A percentile compares a stretch with the other conserved stretches of the same genome.
Conservation (phyloP, 2,113 vertebrate genomes). For the Coryphaenoides rupestris region DNA sequence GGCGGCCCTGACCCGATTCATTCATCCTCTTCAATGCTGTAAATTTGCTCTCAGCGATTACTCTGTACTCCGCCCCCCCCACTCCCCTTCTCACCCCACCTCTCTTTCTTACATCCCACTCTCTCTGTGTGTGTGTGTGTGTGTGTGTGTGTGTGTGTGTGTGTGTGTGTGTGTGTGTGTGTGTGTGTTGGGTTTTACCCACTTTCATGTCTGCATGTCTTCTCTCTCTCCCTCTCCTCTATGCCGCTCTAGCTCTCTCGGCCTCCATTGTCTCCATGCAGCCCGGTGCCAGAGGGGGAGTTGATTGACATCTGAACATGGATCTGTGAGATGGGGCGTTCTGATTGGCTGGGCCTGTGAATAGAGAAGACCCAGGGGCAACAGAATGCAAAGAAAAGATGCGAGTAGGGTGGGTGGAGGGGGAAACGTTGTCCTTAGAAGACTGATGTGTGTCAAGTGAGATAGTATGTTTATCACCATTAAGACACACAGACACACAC, state of each 20-base stretch:
- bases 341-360: constrained; percentile 47
- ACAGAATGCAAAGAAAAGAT: no score
- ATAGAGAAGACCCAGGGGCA: constrained; percentile 31
- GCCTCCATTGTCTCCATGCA: constrained; percentile 29
- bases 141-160: neutral
- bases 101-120: constrained; percentile 37
- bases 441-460: no score
- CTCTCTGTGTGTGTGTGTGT: neutral
- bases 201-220: constrained; percentile 30
- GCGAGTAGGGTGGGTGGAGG: no score
- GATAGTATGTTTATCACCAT: no score
- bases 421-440: no score
- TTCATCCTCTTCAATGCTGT: constrained; percentile 61
- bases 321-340: constrained; percentile 17
- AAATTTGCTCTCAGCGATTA: constrained; percentile 61
- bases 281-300: constrained; percentile 53
- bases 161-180: no score
- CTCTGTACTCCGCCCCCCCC: constrained; percentile 40
- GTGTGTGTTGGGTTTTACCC: constrained; percentile 26
- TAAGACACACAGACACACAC: no score
- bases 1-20: constrained; percentile 73
- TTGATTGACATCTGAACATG: constrained; percentile 64
- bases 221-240: constrained; percentile 34
- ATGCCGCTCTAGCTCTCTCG: constrained; percentile 15
- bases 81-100: neutral